phyloP scores from a whole-genome alignment of 2,113 vertebrate species.

The Myotis davidii region DNA sequence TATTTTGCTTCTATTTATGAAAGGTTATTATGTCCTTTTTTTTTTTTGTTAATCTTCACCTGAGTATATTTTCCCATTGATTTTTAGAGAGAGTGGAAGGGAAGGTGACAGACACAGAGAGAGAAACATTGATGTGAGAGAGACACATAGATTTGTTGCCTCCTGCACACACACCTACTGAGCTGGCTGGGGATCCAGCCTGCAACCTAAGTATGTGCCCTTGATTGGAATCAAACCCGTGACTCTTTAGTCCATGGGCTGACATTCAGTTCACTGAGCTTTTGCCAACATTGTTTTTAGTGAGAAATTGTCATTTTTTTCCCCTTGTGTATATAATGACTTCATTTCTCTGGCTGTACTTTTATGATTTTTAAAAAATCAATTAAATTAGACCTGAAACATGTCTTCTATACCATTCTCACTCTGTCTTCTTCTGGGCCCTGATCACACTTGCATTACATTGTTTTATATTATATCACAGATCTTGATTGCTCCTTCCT shows the following conservation, averaged over 20 bases:
- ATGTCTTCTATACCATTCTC: neutral
- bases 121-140: too few relatives aligned
- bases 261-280: neutral
- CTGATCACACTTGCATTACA: neutral
- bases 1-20: conserved; percentile 27
- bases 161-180: too few relatives aligned
- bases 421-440: neutral
- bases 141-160: too few relatives aligned
- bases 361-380: neutral
- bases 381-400: neutral
- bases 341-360: neutral
- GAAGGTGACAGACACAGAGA: too few relatives aligned
- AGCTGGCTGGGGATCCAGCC: too few relatives aligned
- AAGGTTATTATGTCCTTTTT: neutral
- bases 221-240: too few relatives aligned
- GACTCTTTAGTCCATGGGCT: too few relatives aligned
- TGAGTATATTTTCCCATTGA: too few relatives aligned
- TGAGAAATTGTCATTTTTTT: conserved; percentile 36
- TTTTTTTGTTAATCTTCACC: too few relatives aligned
- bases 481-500: neutral
- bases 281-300: neutral
- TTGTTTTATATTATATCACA: neutral
- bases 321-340: neutral
- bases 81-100: too few relatives aligned
- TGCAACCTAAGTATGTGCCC: too few relatives aligned